phyloP scores from a whole-genome alignment of 2,113 vertebrate species.

The Halichoerus grypus region DNA sequence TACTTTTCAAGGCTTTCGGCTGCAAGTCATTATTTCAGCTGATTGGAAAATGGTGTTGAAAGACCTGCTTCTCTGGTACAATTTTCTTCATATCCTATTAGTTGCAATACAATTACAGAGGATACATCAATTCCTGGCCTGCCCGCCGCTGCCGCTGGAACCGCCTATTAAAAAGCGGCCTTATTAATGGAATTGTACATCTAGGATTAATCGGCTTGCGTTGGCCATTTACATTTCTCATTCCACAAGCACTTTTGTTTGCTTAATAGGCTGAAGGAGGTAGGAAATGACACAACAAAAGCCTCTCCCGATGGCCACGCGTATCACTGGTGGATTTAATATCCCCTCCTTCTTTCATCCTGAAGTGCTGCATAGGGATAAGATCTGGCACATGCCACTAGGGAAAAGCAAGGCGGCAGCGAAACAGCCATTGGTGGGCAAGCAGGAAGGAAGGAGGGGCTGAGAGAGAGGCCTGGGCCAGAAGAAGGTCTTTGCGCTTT shows the following conservation, averaged over 20 bases:
- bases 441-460: not conserved
- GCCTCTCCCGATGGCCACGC: constrained; percentile 84
- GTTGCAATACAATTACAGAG: constrained; percentile 89
- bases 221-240: constrained; percentile 91
- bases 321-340: constrained; percentile 83
- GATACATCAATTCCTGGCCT: constrained; percentile 89
- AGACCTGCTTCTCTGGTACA: constrained; percentile 85
- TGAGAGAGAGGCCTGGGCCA: not conserved
- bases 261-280: constrained; percentile 91
- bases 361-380: constrained; percentile 28
- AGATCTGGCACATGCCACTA: constrained; percentile 69
- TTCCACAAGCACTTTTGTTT: constrained; percentile 91
- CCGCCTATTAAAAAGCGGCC: constrained; percentile 88
- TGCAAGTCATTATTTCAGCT: constrained; percentile 87
- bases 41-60: constrained; percentile 87
- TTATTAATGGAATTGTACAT: constrained; percentile 91
- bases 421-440: not conserved
- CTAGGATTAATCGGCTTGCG: constrained; percentile 88
- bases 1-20: constrained; percentile 76
- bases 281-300: constrained; percentile 88
- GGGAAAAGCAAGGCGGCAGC: not conserved
- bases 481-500: not conserved
- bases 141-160: constrained; percentile 85
- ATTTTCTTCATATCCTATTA: constrained; percentile 91
- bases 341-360: constrained; percentile 64